Evolutionary conservation across 2,113 vertebrate genomes (phyloP), one percentile per base, ranked within the genome.

Genomic region (Ammospiza caudacuta): DNA sequence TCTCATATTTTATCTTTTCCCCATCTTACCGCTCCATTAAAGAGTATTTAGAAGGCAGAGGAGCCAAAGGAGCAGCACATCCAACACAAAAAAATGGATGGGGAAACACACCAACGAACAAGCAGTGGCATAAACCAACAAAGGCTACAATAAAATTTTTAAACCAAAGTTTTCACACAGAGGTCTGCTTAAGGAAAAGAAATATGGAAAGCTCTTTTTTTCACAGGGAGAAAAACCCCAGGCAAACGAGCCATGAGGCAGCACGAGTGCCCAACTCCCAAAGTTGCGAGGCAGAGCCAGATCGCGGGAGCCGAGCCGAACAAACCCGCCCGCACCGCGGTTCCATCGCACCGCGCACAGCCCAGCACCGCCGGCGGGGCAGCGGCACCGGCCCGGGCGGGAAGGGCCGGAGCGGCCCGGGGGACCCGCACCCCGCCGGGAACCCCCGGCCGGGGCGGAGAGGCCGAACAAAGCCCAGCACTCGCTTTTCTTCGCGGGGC

Each of bases 301-400:
- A 14, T 2, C 29, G 15, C 27, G 2, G 46, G 64, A 81, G 3
- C 44, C 0, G 69, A 69, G 41, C 11, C 0, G 15, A 43, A 9
- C 58, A 1, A 28, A 14, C 46, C 2, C 27, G 27, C n/a, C 25
- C 52, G 70, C 51, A 7, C 51, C 55, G n/a, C 16, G 2, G 1
- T 11, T 12, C 22, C 14, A 1, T 17, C 51, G 8, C 67, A 7
- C 12, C 70, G 13, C 23, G 3, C 35, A 0, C 69, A 20, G 69
- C 59, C 59, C 68, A 2, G 31, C 73, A 39, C 57, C 57, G n/a
- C 68, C 0, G 49, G 20, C 1, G 55, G 22, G 33, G 64, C 84
- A 6, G 55, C 41, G 4, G 22, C 2, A 41, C 54, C 54, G 46
- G 66, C 35, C 44, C 35, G 54, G 43, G 7, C 11, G 35, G 24